phyloP scores from a whole-genome alignment of 35 echinoderm and acorn worm genomes.

The Heliocidaris erythrogramma region DNA sequence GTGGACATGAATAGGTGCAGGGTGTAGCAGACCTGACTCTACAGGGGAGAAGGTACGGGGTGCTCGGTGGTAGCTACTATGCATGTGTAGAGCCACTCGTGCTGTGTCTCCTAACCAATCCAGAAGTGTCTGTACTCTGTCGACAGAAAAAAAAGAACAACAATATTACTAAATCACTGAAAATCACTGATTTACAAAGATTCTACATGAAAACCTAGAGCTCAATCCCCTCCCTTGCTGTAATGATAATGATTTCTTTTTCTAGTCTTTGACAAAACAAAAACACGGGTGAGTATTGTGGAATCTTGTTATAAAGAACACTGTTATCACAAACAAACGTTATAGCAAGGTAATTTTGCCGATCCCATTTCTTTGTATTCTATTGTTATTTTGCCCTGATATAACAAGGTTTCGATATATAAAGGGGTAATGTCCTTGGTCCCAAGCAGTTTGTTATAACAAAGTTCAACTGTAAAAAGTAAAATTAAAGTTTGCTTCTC shows the following conservation, averaged over 20 bases:
- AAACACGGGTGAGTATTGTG: no score
- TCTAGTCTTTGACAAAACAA: background rate
- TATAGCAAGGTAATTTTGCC: no score
- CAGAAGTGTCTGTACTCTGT: slow-evolving; percentile 86
- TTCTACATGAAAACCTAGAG: background rate
- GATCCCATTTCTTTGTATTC: background rate
- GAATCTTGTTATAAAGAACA: no score
- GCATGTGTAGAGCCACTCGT: slow-evolving; percentile 82
- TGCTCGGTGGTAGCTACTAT: slow-evolving; percentile 71
- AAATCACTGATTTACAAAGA: background rate
- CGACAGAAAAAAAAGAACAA: background rate
- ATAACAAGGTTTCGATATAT: no score
- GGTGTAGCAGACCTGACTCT: slow-evolving; percentile 75
- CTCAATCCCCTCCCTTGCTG: background rate
- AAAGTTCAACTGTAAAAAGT: no score
- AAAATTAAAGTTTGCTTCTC: no score
- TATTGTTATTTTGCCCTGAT: no score
- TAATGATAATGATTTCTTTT: background rate
- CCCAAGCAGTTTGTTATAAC: no score
- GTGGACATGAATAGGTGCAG: slow-evolving; percentile 81
- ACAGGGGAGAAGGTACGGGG: slow-evolving; percentile 83
- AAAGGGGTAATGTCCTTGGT: no score
- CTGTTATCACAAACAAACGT: no score
- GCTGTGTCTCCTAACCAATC: slow-evolving; percentile 98
- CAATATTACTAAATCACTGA: background rate